These are phyloP conservation scores for Salvator merianae DNA, from an alignment of 2,113 vertebrate genomes.

Conservation along the genomic window DNA sequence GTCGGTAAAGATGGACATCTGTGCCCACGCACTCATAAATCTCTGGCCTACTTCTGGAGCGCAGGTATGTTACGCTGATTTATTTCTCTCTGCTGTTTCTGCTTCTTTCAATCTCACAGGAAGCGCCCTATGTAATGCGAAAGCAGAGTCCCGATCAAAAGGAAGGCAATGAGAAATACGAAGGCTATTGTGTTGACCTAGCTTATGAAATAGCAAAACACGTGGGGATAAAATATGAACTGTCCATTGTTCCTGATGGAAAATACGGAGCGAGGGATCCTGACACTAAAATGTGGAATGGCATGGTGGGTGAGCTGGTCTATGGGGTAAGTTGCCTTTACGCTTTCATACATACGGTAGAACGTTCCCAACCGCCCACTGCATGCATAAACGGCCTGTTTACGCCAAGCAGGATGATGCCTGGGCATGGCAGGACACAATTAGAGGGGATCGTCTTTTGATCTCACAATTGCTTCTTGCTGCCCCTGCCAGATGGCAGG, in stretches of 20 bases:
- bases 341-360: background rate
- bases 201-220: slow-evolving; percentile 99
- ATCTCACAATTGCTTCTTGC: too few species aligned
- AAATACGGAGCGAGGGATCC: slow-evolving; percentile 98
- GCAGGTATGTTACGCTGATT: background rate
- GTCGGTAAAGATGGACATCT: background rate
- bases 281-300: slow-evolving; percentile 99
- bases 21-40: background rate
- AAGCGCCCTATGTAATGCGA: slow-evolving; percentile 99
- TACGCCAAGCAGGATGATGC: background rate
- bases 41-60: background rate
- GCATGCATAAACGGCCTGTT: background rate
- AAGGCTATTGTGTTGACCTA: slow-evolving; percentile 99
- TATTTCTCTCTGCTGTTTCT: slow-evolving; percentile 17
- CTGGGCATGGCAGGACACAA: too few species aligned
- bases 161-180: slow-evolving; percentile 99
- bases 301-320: slow-evolving; percentile 99
- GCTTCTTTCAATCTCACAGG: slow-evolving; percentile 82
- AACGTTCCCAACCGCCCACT: background rate
- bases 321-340: slow-evolving; percentile 94
- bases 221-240: slow-evolving; percentile 99
- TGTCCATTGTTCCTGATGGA: slow-evolving; percentile 97
- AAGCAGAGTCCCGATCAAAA: slow-evolving; percentile 98
- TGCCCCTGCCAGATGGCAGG: too few species aligned
- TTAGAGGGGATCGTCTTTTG: too few species aligned